Conservation (phyloP, 2,888 invertebrate genomes). For the Philopedon plagiatum region DNA sequence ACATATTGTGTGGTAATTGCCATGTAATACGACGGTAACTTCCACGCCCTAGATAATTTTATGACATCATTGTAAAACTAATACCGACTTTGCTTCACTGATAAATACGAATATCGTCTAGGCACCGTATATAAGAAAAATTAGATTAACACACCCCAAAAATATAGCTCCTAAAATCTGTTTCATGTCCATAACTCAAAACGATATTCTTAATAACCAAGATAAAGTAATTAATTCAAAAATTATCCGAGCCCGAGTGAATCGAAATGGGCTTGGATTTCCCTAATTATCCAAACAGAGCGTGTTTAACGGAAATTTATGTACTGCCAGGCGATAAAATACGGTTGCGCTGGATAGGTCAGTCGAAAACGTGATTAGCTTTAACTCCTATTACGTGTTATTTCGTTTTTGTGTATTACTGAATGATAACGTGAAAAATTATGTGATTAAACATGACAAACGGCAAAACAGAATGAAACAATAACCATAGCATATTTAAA, state of each 20-base stretch:
- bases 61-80: too few relatives aligned
- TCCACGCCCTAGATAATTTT: too few relatives aligned
- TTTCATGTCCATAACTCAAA: conserved; percentile 27
- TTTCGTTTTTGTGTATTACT: neutral
- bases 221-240: conserved; percentile 50
- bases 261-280: conserved; percentile 56
- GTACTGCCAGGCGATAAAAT: conserved; percentile 49
- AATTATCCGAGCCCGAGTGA: conserved; percentile 53
- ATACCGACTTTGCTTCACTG: too few relatives aligned
- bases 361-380: conserved; percentile 8
- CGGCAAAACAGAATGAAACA: neutral
- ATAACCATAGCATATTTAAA: too few relatives aligned
- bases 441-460: neutral
- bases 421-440: conserved; percentile 1
- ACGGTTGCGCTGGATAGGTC: conserved; percentile 4
- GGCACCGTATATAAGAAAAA: neutral
- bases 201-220: conserved; percentile 41
- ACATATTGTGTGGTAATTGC: too few relatives aligned
- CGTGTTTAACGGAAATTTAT: conserved; percentile 62
- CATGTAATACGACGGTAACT: too few relatives aligned
- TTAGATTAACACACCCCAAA: neutral
- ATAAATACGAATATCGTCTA: too few relatives aligned
- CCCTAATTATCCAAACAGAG: conserved; percentile 61
- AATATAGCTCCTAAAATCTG: neutral
- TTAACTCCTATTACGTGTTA: conserved; percentile 11